phyloP scores from a whole-genome alignment of 2,888 invertebrate genomes.

The Pristionchus maxplancki region DNA sequence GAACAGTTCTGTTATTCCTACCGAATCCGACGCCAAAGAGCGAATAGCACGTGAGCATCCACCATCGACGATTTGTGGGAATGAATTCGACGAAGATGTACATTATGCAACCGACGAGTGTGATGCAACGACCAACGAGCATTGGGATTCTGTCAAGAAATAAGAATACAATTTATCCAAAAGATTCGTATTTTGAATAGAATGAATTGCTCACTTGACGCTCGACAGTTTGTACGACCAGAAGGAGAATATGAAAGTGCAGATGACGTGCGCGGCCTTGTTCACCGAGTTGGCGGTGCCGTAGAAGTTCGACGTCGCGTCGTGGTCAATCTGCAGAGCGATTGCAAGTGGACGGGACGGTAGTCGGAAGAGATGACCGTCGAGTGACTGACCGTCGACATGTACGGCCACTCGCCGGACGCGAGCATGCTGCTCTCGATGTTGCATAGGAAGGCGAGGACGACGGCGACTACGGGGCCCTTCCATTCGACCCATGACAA shows the following conservation, averaged over 20 bases:
- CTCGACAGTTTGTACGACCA: slow-evolving; percentile 56
- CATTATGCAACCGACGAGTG: no score
- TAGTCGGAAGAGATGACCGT: no score
- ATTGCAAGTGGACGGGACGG: no score
- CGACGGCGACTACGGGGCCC: no score
- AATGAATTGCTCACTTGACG: not conserved
- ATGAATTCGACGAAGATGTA: slow-evolving; percentile 36
- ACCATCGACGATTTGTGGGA: slow-evolving; percentile 5
- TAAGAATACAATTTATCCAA: not conserved
- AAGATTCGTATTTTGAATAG: no score
- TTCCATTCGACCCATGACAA: no score
- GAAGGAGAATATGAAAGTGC: slow-evolving; percentile 61
- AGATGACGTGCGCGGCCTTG: slow-evolving; percentile 62
- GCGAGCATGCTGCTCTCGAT: no score
- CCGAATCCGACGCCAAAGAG: no score
- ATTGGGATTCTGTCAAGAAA: not conserved
- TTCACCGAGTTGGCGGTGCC: slow-evolving; percentile 62
- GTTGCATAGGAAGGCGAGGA: no score
- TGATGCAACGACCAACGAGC: not conserved
- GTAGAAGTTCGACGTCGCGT: slow-evolving; percentile 63
- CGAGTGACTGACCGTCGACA: no score
- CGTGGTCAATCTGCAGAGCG: slow-evolving; percentile 64
- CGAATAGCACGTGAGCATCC: no score
- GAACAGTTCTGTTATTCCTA: not conserved
- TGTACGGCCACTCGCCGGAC: no score